A percentile compares a stretch with the other conserved stretches of the same genome.
These are phyloP conservation scores for Paradisaea rubra DNA, from an alignment of 2,113 vertebrate species.

Conservation along the genomic window DNA sequence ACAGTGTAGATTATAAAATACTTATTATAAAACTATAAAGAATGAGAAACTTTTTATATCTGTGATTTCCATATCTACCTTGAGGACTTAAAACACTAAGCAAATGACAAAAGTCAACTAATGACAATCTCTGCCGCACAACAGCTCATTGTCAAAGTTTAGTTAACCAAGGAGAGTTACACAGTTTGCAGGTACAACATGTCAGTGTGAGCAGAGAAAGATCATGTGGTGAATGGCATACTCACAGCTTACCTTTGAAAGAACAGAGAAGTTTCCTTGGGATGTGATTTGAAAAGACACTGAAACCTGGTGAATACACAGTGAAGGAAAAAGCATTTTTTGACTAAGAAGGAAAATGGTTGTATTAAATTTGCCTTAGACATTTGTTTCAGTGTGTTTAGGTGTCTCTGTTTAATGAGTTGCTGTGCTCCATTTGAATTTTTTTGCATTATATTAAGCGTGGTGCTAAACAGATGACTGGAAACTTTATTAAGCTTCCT, in stretches of 20 bases:
- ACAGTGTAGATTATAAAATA: neutral
- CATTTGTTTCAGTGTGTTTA: neutral
- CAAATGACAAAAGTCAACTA: neutral
- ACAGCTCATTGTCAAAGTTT: neutral
- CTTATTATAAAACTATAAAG: neutral
- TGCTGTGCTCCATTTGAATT: neutral
- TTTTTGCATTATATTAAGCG: neutral
- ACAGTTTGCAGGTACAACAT: neutral
- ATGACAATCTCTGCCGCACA: neutral
- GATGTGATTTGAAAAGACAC: neutral
- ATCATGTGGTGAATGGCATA: neutral
- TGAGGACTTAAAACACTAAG: neutral
- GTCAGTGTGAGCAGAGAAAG: neutral
- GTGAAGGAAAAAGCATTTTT: neutral
- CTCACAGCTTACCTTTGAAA: neutral
- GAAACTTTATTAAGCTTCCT: neutral
- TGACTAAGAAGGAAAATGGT: neutral
- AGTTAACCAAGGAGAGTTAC: neutral
- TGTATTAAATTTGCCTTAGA: neutral
- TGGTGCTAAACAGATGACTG: neutral
- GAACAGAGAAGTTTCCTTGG: neutral
- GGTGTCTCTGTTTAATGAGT: neutral
- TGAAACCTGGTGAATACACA: neutral
- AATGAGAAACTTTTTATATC: neutral
- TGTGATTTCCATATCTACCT: neutral